Conservation (phyloP, 2,113 vertebrate genomes). For the Ageneiosus marmoratus region DNA sequence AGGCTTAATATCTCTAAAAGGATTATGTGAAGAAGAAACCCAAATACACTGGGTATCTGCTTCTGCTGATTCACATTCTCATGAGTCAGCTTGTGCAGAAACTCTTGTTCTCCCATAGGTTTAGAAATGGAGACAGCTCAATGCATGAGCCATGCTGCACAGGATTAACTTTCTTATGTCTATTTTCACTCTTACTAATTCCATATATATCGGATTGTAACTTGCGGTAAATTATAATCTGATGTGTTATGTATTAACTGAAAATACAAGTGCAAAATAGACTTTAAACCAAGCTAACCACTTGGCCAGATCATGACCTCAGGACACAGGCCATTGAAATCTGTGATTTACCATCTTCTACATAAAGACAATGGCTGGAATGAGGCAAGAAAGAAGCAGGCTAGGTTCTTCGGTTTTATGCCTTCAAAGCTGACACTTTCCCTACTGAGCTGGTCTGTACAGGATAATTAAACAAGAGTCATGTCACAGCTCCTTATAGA, state of each 20-base stretch:
- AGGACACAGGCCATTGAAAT: not conserved
- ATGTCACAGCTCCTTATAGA: not conserved
- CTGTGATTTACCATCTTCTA: not conserved
- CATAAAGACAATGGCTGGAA: not conserved
- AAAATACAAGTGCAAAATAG: not conserved
- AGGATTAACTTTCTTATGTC: not conserved
- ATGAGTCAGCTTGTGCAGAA: not conserved
- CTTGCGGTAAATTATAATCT: not conserved
- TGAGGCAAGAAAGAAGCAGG: not conserved
- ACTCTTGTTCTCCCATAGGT: not conserved
- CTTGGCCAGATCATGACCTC: no score
- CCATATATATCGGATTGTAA: not conserved
- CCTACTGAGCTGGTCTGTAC: not conserved
- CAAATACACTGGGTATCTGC: not conserved
- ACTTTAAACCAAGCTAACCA: not conserved
- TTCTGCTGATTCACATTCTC: slow-evolving; percentile 14
- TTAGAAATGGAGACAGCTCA: slow-evolving; percentile 14
- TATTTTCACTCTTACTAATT: not conserved
- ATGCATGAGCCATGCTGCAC: slow-evolving; percentile 1
- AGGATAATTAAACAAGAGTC: slow-evolving; percentile 1
- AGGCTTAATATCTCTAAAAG: slow-evolving; percentile 17
- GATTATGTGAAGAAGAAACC: slow-evolving; percentile 17
- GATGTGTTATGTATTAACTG: not conserved
- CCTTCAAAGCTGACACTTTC: not conserved
- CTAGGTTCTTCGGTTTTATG: not conserved